Evolutionary conservation across 2,113 vertebrate genomes (phyloP).

Genomic region (Fulica atra): DNA sequence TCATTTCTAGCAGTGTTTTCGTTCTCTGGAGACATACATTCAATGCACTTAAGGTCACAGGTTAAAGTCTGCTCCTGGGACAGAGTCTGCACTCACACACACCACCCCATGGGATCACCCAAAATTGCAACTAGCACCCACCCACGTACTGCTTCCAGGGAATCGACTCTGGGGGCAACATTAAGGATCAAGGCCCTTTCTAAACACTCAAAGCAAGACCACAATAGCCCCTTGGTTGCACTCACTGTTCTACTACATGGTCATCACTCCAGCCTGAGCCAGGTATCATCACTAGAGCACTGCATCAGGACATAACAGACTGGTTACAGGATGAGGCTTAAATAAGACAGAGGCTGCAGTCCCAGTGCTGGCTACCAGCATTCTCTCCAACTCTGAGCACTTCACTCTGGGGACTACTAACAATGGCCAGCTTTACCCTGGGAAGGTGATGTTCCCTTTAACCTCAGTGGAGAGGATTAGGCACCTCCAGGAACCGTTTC

Average conservation of each 20-base stretch:
- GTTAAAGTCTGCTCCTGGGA: not conserved
- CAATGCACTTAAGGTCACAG: not conserved
- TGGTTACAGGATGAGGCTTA: not conserved
- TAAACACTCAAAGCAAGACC: not conserved
- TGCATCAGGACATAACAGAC: not conserved
- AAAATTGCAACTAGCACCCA: not conserved
- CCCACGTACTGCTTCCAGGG: not conserved
- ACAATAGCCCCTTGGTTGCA: not conserved
- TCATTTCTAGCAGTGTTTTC: not conserved
- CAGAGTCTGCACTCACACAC: not conserved
- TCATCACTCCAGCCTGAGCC: not conserved
- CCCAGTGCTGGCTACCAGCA: not conserved
- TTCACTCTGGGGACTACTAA: not conserved
- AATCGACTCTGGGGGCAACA: fast-evolving
- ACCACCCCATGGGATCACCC: not conserved
- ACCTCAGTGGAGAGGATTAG: not conserved
- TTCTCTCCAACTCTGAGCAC: not conserved
- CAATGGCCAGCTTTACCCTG: not conserved
- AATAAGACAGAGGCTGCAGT: not conserved
- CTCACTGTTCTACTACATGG: not conserved
- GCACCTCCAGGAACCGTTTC: not conserved
- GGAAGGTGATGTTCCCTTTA: not conserved
- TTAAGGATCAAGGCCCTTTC: not conserved
- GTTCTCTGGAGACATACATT: not conserved
- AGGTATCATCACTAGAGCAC: not conserved